Evolutionary conservation across 2,888 invertebrate genomes (phyloP).

Genomic region (Mechanitis messenoides): DNA sequence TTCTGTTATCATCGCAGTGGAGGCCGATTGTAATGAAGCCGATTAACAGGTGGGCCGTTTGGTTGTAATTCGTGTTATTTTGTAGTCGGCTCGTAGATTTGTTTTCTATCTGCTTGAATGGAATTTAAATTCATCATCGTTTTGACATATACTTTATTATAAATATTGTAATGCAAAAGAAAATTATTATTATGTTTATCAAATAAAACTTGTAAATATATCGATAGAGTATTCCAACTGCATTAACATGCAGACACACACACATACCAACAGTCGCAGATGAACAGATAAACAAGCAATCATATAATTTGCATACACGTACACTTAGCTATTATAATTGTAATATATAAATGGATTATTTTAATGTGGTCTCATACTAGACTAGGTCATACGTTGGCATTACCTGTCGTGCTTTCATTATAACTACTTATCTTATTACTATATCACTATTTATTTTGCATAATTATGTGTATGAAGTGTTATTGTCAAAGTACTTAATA

Average conservation of each 20-base stretch:
- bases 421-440: constrained; percentile 4
- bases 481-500: too few species aligned
- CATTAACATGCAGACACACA: too few species aligned
- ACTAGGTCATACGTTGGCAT: constrained; percentile 15
- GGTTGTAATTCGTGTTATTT: constrained; percentile 28
- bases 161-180: too few species aligned
- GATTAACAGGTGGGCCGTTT: constrained; percentile 50
- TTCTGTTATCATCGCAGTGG: constrained; percentile 46
- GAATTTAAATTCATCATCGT: constrained; percentile 7
- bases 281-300: constrained; percentile 43
- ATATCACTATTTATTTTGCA: constrained; percentile 3
- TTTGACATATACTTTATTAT: neutral
- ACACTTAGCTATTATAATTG: constrained; percentile 36
- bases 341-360: constrained; percentile 19
- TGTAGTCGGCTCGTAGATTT: constrained; percentile 19
- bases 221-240: too few species aligned
- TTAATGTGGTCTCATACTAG: constrained; percentile 12
- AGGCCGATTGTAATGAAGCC: constrained; percentile 56
- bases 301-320: constrained; percentile 48
- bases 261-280: constrained; percentile 20
- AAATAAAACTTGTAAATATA: too few species aligned
- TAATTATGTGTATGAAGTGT: neutral
- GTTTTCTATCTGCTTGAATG: constrained; percentile 12
- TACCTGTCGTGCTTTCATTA: constrained; percentile 3
- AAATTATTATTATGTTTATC: too few species aligned